Evolutionary conservation across 2,888 invertebrate genomes (phyloP).

Genomic region (Aromia moschata): DNA sequence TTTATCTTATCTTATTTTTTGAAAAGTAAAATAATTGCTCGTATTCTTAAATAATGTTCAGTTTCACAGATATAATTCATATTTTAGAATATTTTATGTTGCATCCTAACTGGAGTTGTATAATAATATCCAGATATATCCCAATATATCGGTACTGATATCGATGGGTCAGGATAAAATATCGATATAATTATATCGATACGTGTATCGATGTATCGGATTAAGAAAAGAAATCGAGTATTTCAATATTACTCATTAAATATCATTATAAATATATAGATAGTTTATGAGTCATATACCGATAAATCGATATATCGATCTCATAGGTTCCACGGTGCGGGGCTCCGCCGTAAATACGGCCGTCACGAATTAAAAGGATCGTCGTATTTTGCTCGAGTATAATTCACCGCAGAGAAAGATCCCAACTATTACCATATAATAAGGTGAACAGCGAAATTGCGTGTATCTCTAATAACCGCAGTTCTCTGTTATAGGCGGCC

Average conservation of each 20-base stretch:
- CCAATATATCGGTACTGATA: too few species aligned
- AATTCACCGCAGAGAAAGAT: slow-evolving; percentile 11
- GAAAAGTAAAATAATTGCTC: too few species aligned
- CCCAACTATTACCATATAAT: slow-evolving; percentile 25
- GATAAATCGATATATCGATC: too few species aligned
- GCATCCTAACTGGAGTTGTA: too few species aligned
- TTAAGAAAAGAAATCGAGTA: neutral
- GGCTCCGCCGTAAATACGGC: slow-evolving; percentile 2
- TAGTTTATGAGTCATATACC: neutral
- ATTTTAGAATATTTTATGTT: too few species aligned
- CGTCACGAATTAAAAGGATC: slow-evolving; percentile 17
- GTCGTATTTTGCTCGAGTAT: slow-evolving; percentile 4
- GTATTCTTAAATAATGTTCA: too few species aligned
- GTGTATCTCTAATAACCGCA: slow-evolving; percentile 14
- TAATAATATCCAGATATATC: too few species aligned
- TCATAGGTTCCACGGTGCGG: neutral
- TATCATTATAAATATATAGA: neutral
- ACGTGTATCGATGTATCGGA: neutral
- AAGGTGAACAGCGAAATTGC: slow-evolving; percentile 12
- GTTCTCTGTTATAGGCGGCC: neutral
- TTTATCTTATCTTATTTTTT: too few species aligned
- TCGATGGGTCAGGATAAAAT: too few species aligned
- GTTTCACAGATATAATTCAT: too few species aligned
- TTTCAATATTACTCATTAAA: neutral
- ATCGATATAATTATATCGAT: too few species aligned